phyloP scores from a whole-genome alignment of 2,797 vertebrate species.

The Bovichtus diacanthus region DNA sequence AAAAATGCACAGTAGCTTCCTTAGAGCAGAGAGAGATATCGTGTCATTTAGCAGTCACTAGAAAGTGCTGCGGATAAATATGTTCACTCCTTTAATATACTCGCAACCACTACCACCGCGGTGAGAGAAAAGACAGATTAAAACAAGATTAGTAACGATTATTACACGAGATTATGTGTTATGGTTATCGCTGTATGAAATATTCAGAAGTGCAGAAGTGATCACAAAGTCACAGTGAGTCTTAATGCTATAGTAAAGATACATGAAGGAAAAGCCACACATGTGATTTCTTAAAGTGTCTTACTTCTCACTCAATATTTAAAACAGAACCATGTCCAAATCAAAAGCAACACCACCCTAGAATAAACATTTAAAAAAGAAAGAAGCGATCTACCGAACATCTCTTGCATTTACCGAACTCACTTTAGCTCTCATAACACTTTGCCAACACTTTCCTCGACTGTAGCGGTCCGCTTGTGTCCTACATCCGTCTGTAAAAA shows the following conservation, averaged over 20 bases:
- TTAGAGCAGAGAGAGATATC: neutral
- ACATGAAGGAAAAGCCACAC: constrained; percentile 11
- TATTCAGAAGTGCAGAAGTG: constrained; percentile 7
- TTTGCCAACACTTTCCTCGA: neutral
- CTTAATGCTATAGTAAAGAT: neutral
- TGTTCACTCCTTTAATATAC: neutral
- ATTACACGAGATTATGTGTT: too few relatives aligned
- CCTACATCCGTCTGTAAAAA: neutral
- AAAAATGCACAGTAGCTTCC: neutral
- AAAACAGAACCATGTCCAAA: constrained; percentile 2
- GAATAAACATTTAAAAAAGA: neutral
- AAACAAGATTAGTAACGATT: constrained; percentile 2
- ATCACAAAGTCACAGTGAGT: constrained; percentile 14
- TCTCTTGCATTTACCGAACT: constrained; percentile 6
- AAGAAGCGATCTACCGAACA: constrained; percentile 1
- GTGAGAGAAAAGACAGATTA: neutral
- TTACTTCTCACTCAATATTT: constrained; percentile 1
- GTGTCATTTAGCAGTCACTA: neutral
- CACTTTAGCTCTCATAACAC: constrained; percentile 25
- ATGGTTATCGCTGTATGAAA: neutral
- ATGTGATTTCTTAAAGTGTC: neutral
- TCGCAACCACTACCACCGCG: neutral
- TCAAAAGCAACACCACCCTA: neutral
- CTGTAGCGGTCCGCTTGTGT: neutral
- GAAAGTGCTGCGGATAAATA: neutral